A percentile compares a stretch with the other conserved stretches of the same genome.
Conservation (phyloP, 2,888 invertebrate species). For the Andricus quercusramuli region DNA sequence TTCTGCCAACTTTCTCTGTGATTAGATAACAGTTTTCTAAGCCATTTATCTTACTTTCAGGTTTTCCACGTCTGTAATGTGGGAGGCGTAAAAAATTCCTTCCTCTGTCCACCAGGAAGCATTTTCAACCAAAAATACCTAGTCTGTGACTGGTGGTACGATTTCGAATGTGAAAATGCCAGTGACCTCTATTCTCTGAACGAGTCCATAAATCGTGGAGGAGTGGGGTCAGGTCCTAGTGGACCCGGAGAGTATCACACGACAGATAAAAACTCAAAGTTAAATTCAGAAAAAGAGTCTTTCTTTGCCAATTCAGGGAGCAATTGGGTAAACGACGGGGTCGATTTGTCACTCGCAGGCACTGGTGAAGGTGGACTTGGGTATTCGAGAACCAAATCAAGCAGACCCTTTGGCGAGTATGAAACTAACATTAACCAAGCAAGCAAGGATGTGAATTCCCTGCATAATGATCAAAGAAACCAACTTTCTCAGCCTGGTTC, state of each 20-base stretch:
- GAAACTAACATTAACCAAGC: not conserved
- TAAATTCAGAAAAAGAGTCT: not conserved
- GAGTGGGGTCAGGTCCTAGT: conserved; percentile 39
- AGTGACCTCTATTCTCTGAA: conserved; percentile 61
- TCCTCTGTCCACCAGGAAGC: conserved; percentile 81
- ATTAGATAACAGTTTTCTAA: conserved; percentile 11
- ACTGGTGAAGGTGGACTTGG: conserved; percentile 58
- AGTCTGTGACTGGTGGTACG: conserved; percentile 82
- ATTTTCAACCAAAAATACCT: conserved; percentile 81
- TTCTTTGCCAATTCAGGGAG: conserved; percentile 20
- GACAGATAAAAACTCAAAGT: conserved; percentile 41
- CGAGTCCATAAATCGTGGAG: conserved; percentile 52
- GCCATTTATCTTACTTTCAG: conserved; percentile 64
- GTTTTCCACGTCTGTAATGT: conserved; percentile 80
- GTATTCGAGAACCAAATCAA: conserved; percentile 44
- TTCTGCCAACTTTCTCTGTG: not conserved
- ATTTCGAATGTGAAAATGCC: conserved; percentile 78
- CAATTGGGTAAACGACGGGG: conserved; percentile 44
- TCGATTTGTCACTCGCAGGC: conserved; percentile 63
- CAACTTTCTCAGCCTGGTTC: conserved; percentile 16
- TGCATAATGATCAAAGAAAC: conserved; percentile 46
- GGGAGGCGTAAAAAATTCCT: conserved; percentile 78
- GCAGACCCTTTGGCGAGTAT: conserved; percentile 6
- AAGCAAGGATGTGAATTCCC: conserved; percentile 16
- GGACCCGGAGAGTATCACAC: conserved; percentile 39